Conservation (phyloP, 2,888 invertebrate genomes). For the Drosophila testacea region DNA sequence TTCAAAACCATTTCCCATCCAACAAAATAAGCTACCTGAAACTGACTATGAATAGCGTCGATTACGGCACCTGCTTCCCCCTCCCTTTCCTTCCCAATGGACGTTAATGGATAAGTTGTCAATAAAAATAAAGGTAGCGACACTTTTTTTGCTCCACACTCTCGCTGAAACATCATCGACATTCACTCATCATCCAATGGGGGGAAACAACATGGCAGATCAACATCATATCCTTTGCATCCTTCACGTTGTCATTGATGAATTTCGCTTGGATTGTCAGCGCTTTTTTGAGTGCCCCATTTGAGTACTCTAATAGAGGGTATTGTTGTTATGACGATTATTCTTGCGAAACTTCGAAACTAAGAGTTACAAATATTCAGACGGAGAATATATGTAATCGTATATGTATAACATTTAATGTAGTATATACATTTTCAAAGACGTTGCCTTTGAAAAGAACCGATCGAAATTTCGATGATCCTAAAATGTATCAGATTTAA, state of each 20-base stretch:
- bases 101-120: slow-evolving; percentile 39
- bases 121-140: slow-evolving; percentile 20
- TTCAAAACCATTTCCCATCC: not conserved
- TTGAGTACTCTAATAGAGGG: slow-evolving; percentile 4
- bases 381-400: too few species aligned
- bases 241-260: slow-evolving; percentile 64
- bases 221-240: slow-evolving; percentile 32
- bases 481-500: too few species aligned
- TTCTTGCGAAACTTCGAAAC: not conserved
- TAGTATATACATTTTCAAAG: too few species aligned
- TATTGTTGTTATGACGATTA: not conserved
- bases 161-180: slow-evolving; percentile 13
- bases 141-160: slow-evolving; percentile 17
- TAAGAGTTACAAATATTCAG: not conserved
- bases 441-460: too few species aligned
- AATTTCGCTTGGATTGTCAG: slow-evolving; percentile 52
- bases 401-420: too few species aligned
- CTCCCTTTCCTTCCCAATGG: not conserved
- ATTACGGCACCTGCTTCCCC: slow-evolving; percentile 20
- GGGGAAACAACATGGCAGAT: slow-evolving; percentile 18
- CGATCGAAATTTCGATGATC: too few species aligned
- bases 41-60: slow-evolving; percentile 34
- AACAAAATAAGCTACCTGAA: slow-evolving; percentile 7
- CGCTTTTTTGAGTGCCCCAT: not conserved
- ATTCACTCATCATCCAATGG: slow-evolving; percentile 5